A percentile compares a stretch with the other conserved stretches of the same genome.
Conservation (phyloP, 2,888 invertebrate genomes). For the Slavum lentiscoides region DNA sequence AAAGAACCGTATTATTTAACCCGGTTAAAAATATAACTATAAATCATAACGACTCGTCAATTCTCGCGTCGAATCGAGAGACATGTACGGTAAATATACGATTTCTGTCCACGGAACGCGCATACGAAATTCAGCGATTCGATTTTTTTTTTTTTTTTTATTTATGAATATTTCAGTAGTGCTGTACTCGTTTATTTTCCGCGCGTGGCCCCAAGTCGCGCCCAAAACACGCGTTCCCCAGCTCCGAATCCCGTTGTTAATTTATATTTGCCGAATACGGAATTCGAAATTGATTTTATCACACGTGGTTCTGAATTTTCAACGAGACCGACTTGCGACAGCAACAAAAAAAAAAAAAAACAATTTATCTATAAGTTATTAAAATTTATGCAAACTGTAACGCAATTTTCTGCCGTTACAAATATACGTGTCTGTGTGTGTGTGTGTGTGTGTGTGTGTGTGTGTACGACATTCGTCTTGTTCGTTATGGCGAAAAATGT, state of each 20-base stretch:
- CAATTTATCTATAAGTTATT: conserved; percentile 1
- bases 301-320: neutral
- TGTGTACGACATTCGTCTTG: neutral
- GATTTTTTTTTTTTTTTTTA: neutral
- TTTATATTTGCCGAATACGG: conserved; percentile 8
- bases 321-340: neutral
- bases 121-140: neutral
- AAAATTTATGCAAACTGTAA: neutral
- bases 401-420: neutral
- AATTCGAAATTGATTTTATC: conserved; percentile 1
- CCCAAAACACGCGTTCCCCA: neutral
- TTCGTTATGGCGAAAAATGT: neutral
- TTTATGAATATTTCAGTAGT: neutral
- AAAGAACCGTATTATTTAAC: too few species aligned
- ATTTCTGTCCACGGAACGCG: neutral
- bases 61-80: neutral
- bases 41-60: neutral
- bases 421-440: neutral
- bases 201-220: neutral
- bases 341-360: neutral
- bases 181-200: neutral
- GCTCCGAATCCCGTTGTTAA: neutral
- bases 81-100: conserved; percentile 7
- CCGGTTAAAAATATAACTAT: too few species aligned
- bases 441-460: neutral